Base-by-base conservation (phyloP, 2,888 invertebrate species). In the Coecobrya sp. region DNA sequence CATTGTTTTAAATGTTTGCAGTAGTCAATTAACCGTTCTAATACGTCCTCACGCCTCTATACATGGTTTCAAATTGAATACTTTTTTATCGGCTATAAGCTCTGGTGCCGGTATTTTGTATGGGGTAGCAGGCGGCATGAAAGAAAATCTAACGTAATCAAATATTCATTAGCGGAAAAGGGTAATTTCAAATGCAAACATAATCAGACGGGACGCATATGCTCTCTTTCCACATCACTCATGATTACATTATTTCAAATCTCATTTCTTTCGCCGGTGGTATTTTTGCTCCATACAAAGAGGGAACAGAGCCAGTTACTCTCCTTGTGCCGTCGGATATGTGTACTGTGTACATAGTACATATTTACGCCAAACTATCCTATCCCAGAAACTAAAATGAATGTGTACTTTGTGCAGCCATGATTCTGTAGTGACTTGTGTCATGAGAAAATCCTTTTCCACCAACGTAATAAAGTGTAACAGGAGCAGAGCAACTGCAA, bases 201-300 rank as follows among this genome's bases (percentile, higher is more conserved):
- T 70, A 89, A 89, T 89, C 89, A 70, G 89, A 89, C 89, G 42
- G 82, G 42, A 22, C 70, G 55, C 89, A 89, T 89, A 89, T 92
- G 92, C 59, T 89, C 73, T 79, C 88, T 86, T 89, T 92, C 92
- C 89, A 85, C 86, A 81, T 86, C 62, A 52, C 52, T 86, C 52
- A 52, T 55, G 70, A 70, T 81, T 68, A 52, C 45, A 88, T 88
- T 79, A 70, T 82, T 65, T 62, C 36, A 89, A 89, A 82, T 82
- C 82, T 68, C 82, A 55, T 89, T 59, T 25, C 89, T 68, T 84
- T 70, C 36, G 49, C 65, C 62, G 42, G 73, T 59, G 22, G 55
- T 76, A 62, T 42, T 65, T 42, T n/a, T 22, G 13, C 16, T 68
- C 7, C 42, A 19, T 36, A 49, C 27, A 49, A 42, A 22, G 42